These are phyloP conservation scores for Rhizoglyphus robini DNA, from an alignment of 1,140 invertebrate species.

Conservation along the genomic window DNA sequence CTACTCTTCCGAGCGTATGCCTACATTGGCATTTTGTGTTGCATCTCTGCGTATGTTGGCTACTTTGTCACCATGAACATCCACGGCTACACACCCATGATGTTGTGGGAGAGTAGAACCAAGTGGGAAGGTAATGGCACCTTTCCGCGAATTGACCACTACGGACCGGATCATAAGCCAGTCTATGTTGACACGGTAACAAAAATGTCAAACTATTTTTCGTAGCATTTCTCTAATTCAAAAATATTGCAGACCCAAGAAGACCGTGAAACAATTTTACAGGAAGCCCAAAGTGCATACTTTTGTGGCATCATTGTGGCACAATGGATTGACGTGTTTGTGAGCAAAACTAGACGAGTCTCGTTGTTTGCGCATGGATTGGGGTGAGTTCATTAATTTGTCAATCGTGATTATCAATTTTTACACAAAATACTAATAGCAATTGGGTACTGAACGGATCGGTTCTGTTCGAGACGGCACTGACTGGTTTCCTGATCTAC, in stretches of 20 bases:
- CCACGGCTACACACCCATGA: slow-evolving; percentile 19
- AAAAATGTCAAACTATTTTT: background rate
- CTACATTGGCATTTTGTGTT: slow-evolving; percentile 70
- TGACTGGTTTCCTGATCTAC: slow-evolving; percentile 54
- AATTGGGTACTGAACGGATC: slow-evolving; percentile 54
- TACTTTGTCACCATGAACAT: slow-evolving; percentile 99
- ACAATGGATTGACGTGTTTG: slow-evolving; percentile 54
- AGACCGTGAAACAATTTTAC: slow-evolving; percentile 73
- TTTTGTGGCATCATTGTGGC: slow-evolving; percentile 52
- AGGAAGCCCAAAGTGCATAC: slow-evolving; percentile 66
- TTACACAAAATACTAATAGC: too few relatives aligned
- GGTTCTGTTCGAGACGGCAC: slow-evolving; percentile 55
- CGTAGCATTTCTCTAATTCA: background rate
- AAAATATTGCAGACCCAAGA: background rate
- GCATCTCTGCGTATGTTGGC: slow-evolving; percentile 72
- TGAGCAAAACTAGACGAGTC: slow-evolving; percentile 50
- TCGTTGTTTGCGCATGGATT: slow-evolving; percentile 51
- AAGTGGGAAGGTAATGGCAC: slow-evolving; percentile 1
- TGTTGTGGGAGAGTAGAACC: background rate
- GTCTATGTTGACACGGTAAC: background rate
- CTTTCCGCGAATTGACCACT: background rate
- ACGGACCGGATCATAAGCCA: background rate
- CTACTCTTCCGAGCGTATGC: slow-evolving; percentile 3
- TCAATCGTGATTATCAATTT: background rate
- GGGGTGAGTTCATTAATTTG: slow-evolving; percentile 32